phyloP scores from a whole-genome alignment of 1,140 invertebrate genomes.

The Mactra quadrangularis region DNA sequence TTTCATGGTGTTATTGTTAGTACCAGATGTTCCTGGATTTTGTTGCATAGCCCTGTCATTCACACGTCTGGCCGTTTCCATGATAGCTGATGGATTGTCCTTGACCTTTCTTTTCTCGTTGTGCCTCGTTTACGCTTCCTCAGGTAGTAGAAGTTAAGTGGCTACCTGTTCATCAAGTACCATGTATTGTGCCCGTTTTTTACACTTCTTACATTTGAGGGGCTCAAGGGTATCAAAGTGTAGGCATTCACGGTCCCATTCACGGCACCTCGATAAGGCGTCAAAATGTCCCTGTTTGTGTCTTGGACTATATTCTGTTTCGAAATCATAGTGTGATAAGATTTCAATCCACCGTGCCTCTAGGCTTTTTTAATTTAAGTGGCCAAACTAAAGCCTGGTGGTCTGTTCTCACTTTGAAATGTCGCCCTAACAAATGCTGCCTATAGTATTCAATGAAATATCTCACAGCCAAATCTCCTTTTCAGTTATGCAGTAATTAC shows the following conservation, averaged over 20 bases:
- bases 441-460: constrained; percentile 11
- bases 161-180: neutral
- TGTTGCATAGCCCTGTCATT: too few species aligned
- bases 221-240: neutral
- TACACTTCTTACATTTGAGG: neutral
- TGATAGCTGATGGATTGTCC: too few species aligned
- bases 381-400: constrained; percentile 1
- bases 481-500: constrained; percentile 82
- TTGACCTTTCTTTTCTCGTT: too few species aligned
- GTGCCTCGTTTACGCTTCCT: too few species aligned
- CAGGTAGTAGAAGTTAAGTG: too few species aligned
- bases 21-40: too few species aligned
- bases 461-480: constrained; percentile 63
- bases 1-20: neutral
- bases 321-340: constrained; percentile 11
- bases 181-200: constrained; percentile 3
- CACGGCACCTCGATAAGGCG: neutral
- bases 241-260: neutral
- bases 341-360: constrained; percentile 1
- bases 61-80: too few species aligned
- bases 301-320: neutral
- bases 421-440: constrained; percentile 1
- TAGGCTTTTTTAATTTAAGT: constrained; percentile 1
- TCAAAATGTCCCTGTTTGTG: constrained; percentile 1
- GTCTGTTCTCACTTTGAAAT: constrained; percentile 1